Percentiles rank a stretch among this genome's conserved stretches.
Conservation (phyloP, 1,140 invertebrate genomes). For the Cherax quadricarinatus region DNA sequence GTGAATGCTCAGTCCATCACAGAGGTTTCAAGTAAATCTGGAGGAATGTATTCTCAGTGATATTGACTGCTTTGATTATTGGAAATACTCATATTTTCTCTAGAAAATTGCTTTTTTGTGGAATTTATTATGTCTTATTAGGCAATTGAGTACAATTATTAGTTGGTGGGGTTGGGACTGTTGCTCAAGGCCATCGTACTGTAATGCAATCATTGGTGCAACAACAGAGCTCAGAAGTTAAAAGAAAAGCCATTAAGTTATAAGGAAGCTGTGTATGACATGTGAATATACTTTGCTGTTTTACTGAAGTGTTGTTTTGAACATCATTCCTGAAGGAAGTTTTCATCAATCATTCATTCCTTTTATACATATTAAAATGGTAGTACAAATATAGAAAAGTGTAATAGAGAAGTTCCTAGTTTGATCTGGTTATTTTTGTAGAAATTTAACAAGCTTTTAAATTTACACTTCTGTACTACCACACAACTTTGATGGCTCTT, state of each 20-base stretch:
- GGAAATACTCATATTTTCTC: background rate
- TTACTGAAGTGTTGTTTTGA: background rate
- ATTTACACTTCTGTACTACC: background rate
- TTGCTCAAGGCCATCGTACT: conserved; percentile 12
- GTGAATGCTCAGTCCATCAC: background rate
- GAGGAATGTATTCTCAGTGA: background rate
- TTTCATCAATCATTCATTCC: background rate
- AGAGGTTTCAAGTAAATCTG: background rate
- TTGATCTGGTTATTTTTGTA: conserved; percentile 15
- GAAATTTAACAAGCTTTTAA: background rate
- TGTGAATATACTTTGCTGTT: background rate
- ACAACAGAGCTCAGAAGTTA: background rate
- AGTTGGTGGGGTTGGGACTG: background rate
- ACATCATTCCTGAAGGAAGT: background rate
- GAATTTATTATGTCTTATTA: background rate
- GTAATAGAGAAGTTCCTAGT: conserved; percentile 24
- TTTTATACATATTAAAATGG: background rate
- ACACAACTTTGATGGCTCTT: background rate
- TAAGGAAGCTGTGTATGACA: background rate
- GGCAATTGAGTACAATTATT: background rate
- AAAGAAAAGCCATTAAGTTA: background rate
- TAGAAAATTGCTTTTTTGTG: background rate
- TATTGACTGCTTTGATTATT: background rate
- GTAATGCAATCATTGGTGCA: background rate
- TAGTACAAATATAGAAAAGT: conserved; percentile 27